Evolutionary conservation across 2,113 vertebrate genomes (phyloP).

Genomic region (Lipophrys pholis): DNA sequence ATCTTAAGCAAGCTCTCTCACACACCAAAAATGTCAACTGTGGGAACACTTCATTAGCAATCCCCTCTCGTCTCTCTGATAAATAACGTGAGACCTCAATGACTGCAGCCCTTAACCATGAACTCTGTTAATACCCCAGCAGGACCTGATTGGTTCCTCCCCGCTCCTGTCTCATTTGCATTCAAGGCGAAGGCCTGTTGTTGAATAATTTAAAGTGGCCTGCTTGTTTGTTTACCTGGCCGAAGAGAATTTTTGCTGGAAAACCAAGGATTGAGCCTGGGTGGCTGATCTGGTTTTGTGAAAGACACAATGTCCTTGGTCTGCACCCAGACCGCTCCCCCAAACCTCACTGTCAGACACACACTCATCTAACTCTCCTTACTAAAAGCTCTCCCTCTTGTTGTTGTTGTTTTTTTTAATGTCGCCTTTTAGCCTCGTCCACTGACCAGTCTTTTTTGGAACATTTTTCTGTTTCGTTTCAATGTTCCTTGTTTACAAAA

Average conservation of each 20-base stretch:
- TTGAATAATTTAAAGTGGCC: conserved; percentile 63
- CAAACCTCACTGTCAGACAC: conserved; percentile 22
- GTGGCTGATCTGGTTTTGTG: conserved; percentile 41
- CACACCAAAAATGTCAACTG: background rate
- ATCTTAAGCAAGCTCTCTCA: conserved; percentile 3
- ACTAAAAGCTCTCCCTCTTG: background rate
- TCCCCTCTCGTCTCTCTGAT: background rate
- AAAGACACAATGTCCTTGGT: conserved; percentile 46
- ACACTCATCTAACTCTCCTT: conserved; percentile 24
- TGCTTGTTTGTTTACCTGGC: conserved; percentile 61
- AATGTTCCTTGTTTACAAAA: too few species aligned
- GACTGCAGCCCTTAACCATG: conserved; percentile 16
- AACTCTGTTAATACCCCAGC: conserved; percentile 12
- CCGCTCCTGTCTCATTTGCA: conserved; percentile 40
- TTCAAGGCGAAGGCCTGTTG: conserved; percentile 29
- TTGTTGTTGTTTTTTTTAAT: background rate
- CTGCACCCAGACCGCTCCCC: conserved; percentile 13
- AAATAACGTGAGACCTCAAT: background rate
- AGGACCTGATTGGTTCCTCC: conserved; percentile 9
- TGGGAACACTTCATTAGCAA: background rate
- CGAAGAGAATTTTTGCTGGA: conserved; percentile 26
- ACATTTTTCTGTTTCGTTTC: background rate
- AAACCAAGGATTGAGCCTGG: conserved; percentile 21
- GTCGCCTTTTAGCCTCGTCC: background rate
- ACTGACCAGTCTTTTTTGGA: background rate